These are phyloP conservation scores for Syrrhaptes paradoxus DNA, from an alignment of 2,113 vertebrate genomes.

Conservation along the genomic window DNA sequence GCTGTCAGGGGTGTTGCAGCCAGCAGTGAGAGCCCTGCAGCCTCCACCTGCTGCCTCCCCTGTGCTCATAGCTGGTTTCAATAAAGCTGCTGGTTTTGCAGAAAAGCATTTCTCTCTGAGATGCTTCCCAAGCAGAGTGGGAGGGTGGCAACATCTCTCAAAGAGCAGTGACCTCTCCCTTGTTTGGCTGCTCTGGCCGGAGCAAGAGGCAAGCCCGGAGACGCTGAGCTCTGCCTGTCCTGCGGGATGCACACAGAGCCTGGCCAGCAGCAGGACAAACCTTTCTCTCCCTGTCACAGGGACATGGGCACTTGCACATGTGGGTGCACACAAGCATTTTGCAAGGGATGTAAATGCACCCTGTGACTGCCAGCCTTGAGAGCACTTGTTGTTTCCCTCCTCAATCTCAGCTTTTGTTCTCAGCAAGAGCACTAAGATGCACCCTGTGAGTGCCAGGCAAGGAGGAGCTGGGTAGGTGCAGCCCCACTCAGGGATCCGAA, in stretches of 20 bases:
- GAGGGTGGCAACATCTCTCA: constrained; percentile 1
- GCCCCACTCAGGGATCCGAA: neutral
- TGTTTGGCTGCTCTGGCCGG: neutral
- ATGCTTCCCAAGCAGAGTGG: constrained; percentile 1
- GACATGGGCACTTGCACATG: neutral
- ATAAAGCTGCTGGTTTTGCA: constrained; percentile 36
- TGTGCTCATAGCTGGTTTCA: constrained; percentile 5
- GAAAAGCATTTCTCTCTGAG: constrained; percentile 29
- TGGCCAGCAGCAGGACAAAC: neutral
- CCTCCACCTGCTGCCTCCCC: neutral
- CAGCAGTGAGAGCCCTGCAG: neutral
- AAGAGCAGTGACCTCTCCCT: neutral
- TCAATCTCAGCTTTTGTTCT: constrained; percentile 11
- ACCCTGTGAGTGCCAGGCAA: neutral
- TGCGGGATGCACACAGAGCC: neutral
- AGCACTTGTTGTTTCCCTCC: neutral
- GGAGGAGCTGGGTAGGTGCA: neutral
- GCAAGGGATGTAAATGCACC: neutral
- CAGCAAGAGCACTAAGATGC: neutral
- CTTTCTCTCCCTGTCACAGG: neutral
- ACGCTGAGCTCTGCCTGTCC: neutral
- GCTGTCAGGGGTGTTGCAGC: neutral
- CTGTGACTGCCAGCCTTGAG: neutral
- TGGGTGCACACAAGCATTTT: neutral
- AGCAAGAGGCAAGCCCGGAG: neutral